phyloP scores from a whole-genome alignment of 2,888 invertebrate genomes.

The Aricia artaxerxes region DNA sequence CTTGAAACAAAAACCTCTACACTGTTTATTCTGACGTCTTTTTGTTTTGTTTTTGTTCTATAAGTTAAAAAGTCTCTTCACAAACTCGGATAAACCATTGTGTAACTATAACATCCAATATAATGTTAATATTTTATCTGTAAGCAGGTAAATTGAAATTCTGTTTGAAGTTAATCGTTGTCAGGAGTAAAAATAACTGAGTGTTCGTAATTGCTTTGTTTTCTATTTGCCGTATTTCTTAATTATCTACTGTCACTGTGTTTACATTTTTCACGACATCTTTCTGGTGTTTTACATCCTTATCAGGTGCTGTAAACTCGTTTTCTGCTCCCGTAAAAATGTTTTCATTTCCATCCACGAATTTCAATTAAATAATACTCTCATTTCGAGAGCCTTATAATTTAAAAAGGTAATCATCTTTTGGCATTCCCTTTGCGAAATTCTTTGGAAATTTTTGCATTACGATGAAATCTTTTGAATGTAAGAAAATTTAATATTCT shows the following conservation, averaged over 20 bases:
- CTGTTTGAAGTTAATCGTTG: not conserved
- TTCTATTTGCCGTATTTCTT: not conserved
- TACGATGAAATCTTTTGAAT: conserved; percentile 10
- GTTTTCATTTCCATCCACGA: not conserved
- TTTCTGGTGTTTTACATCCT: not conserved
- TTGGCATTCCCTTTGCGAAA: not conserved
- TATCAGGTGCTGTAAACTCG: not conserved
- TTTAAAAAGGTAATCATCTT: conserved; percentile 14
- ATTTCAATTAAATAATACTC: conserved; percentile 9
- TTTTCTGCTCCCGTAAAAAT: not conserved
- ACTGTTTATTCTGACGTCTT: too few species aligned
- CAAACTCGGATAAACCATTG: too few species aligned
- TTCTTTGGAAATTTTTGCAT: not conserved
- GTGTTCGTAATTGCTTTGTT: not conserved
- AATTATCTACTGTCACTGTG: not conserved
- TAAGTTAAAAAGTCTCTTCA: too few species aligned
- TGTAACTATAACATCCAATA: not conserved
- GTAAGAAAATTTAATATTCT: conserved; percentile 1
- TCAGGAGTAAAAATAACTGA: too few species aligned
- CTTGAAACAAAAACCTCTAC: too few species aligned
- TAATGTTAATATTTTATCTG: not conserved
- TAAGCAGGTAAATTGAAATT: not conserved
- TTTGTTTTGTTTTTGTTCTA: too few species aligned
- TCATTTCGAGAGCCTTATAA: conserved; percentile 10
- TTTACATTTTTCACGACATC: not conserved